Evolutionary conservation across 1,140 invertebrate species (phyloP).

Genomic region (Drosophila suzukii): DNA sequence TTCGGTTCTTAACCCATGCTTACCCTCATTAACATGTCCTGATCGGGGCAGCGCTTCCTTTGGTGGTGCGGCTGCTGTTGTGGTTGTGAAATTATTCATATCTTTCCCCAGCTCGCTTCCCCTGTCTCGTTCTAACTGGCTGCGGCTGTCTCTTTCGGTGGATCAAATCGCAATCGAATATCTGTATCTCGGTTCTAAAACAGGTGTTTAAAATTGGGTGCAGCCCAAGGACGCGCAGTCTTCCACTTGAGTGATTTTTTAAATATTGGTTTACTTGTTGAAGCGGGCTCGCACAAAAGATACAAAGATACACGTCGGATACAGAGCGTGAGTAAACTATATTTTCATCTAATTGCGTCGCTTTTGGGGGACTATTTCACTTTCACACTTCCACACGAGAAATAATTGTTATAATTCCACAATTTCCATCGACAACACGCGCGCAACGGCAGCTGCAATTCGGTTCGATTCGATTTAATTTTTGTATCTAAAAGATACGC

Average conservation of each 20-base stretch:
- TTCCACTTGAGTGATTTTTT: conserved; percentile 58
- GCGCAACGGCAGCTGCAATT: conserved; percentile 70
- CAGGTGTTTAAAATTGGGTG: conserved; percentile 65
- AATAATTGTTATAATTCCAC: conserved; percentile 45
- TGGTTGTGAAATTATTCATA: conserved; percentile 84
- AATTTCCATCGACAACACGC: conserved; percentile 51
- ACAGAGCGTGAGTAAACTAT: conserved; percentile 20
- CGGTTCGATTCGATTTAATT: conserved; percentile 41
- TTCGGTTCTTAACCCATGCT: conserved; percentile 37
- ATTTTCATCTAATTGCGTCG: conserved; percentile 75
- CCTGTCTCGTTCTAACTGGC: not conserved
- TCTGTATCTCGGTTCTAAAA: conserved; percentile 27
- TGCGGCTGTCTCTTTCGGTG: not conserved
- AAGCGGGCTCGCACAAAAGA: conserved; percentile 29
- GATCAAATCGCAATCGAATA: conserved; percentile 1
- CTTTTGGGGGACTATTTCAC: conserved; percentile 63
- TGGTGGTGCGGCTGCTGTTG: conserved; percentile 67
- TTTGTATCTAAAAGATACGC: conserved; percentile 43
- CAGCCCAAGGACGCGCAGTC: conserved; percentile 66
- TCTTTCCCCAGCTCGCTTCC: conserved; percentile 18
- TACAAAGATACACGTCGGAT: conserved; percentile 6
- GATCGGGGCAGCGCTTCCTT: conserved; percentile 79
- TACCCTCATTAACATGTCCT: conserved; percentile 83
- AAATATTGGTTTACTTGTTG: conserved; percentile 53
- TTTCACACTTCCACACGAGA: conserved; percentile 64